These are phyloP conservation scores for Oryctolagus cuniculus DNA, from an alignment of 2,113 vertebrate genomes.

Conservation along the genomic window DNA sequence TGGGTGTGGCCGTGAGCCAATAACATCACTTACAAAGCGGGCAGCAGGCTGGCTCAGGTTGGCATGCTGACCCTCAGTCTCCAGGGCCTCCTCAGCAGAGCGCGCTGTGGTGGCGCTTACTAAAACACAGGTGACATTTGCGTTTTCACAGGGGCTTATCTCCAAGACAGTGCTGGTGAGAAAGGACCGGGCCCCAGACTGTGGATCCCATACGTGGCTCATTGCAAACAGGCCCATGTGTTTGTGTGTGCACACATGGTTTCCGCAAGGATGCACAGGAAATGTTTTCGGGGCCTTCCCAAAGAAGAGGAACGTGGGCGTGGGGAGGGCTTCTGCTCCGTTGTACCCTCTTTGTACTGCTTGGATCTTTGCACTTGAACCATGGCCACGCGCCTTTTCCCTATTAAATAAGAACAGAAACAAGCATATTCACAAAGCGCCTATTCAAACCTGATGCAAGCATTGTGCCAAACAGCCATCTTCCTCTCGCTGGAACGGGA, in stretches of 20 bases:
- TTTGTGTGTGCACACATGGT: too few species aligned
- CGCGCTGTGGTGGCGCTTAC: background rate
- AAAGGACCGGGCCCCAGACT: background rate
- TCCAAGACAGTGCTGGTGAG: background rate
- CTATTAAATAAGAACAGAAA: background rate
- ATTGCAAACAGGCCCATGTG: background rate
- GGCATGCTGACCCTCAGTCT: background rate
- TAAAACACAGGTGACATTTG: background rate
- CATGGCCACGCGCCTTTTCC: background rate
- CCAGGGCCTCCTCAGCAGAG: background rate
- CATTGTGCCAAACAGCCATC: background rate
- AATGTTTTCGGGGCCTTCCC: background rate
- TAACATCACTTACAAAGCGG: background rate
- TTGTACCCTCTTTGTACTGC: background rate
- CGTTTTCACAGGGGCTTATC: background rate
- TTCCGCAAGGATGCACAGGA: background rate
- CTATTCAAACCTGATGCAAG: background rate
- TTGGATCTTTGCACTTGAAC: background rate
- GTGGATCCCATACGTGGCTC: background rate
- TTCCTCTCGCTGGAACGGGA: background rate
- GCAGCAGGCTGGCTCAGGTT: background rate
- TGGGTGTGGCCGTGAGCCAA: background rate
- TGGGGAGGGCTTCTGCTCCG: background rate
- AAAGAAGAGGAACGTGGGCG: background rate
- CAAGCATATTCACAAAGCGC: background rate